Evolutionary conservation across 1,140 invertebrate genomes (phyloP).

Genomic region (Teleopsis dalmanni): DNA sequence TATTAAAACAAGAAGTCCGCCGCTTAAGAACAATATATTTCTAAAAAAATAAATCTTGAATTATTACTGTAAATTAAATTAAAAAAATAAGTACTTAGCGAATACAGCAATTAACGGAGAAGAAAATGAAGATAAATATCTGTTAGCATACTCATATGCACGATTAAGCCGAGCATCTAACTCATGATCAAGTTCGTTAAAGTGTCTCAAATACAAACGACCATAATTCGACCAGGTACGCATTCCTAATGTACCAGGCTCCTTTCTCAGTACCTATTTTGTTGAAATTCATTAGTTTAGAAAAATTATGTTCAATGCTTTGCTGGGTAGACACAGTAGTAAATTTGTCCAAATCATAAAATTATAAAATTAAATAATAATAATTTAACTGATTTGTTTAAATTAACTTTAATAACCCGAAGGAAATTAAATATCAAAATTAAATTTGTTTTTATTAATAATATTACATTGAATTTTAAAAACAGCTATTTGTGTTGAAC

Average conservation of each 20-base stretch:
- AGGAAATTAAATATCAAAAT: too few species aligned
- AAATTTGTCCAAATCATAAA: too few species aligned
- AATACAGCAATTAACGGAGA: slow-evolving; percentile 68
- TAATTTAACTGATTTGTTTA: too few species aligned
- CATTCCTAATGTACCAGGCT: slow-evolving; percentile 80
- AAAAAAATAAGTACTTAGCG: slow-evolving; percentile 53
- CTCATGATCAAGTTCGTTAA: slow-evolving; percentile 98
- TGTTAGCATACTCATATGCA: slow-evolving; percentile 82
- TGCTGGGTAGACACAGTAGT: too few species aligned
- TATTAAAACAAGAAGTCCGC: slow-evolving; percentile 75
- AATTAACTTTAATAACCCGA: too few species aligned
- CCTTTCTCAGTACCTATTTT: slow-evolving; percentile 71
- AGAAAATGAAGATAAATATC: slow-evolving; percentile 86
- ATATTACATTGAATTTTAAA: too few species aligned
- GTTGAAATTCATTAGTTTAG: slow-evolving; percentile 14
- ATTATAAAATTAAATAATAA: too few species aligned
- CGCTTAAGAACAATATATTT: slow-evolving; percentile 76
- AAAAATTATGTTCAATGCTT: too few species aligned
- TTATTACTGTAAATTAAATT: slow-evolving; percentile 3
- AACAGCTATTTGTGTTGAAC: too few species aligned
- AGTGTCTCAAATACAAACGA: slow-evolving; percentile 83
- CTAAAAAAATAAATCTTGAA: slow-evolving; percentile 44
- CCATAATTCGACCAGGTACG: slow-evolving; percentile 89
- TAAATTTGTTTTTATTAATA: too few species aligned
- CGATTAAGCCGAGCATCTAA: slow-evolving; percentile 80